Conservation (phyloP, 2,888 invertebrate genomes). For the Heteropelma amictum region DNA sequence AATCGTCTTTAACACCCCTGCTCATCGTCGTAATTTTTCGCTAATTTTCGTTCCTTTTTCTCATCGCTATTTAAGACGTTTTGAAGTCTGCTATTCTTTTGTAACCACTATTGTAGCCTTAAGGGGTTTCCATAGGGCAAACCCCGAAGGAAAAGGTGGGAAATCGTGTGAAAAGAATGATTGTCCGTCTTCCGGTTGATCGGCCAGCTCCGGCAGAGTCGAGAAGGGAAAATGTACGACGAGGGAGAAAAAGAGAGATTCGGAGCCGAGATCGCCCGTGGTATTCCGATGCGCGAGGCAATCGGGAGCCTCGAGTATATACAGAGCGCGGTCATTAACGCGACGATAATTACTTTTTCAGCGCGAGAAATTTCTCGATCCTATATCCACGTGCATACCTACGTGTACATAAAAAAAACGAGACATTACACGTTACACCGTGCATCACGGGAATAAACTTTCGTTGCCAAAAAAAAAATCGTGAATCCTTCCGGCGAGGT, state of each 20-base stretch:
- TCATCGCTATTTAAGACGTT: too few species aligned
- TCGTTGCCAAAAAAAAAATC: too few species aligned
- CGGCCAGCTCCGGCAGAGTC: constrained; percentile 30
- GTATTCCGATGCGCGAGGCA: constrained; percentile 14
- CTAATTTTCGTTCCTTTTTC: too few species aligned
- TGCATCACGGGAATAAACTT: too few species aligned
- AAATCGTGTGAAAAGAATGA: constrained; percentile 55
- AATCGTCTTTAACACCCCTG: too few species aligned
- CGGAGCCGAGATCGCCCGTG: constrained; percentile 12
- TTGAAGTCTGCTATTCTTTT: too few species aligned
- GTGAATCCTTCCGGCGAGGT: too few species aligned
- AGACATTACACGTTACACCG: too few species aligned
- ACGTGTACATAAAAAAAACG: too few species aligned
- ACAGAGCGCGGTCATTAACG: constrained; percentile 46
- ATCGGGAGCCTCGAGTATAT: constrained; percentile 37
- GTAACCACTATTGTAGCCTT: constrained; percentile 39
- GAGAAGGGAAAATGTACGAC: constrained; percentile 9
- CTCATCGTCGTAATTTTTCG: too few species aligned
- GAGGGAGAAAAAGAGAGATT: constrained; percentile 23
- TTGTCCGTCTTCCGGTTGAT: constrained; percentile 52
- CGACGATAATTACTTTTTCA: constrained; percentile 47
- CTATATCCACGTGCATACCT: not conserved
- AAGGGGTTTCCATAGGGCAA: constrained; percentile 46
- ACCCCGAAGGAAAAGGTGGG: constrained; percentile 30
- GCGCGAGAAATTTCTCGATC: constrained; percentile 22